Percentiles rank a stretch among this genome's conserved stretches.
Evolutionary conservation across 2,113 vertebrate genomes (phyloP).

Genomic region (Gadus chalcogrammus): DNA sequence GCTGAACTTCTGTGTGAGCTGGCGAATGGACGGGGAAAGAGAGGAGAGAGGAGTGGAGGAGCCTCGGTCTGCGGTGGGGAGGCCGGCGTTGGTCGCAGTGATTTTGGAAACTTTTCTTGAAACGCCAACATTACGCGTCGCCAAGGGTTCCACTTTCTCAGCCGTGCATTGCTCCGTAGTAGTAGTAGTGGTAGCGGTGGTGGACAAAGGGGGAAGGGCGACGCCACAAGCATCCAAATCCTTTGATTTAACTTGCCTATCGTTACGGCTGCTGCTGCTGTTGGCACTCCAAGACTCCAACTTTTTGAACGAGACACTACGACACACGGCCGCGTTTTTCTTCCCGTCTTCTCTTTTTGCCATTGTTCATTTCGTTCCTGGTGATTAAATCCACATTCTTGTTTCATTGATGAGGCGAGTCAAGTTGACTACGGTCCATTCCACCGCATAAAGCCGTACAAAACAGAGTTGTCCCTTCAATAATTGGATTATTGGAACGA

Average conservation of each 20-base stretch:
- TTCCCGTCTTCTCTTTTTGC: slow-evolving; percentile 71
- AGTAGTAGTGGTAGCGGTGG: background rate
- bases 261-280: slow-evolving; percentile 56
- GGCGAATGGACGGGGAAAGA: slow-evolving; percentile 87
- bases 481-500: background rate
- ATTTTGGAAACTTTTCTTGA: slow-evolving; percentile 85
- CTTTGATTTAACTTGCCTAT: slow-evolving; percentile 51
- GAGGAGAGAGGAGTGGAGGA: slow-evolving; percentile 65
- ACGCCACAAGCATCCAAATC: slow-evolving; percentile 64
- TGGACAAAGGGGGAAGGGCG: slow-evolving; percentile 76
- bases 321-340: slow-evolving; percentile 66
- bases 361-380: slow-evolving; percentile 72
- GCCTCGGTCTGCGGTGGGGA: slow-evolving; percentile 68
- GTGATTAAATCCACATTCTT: slow-evolving; percentile 40
- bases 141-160: slow-evolving; percentile 62
- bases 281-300: slow-evolving; percentile 74
- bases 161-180: slow-evolving; percentile 36
- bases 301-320: slow-evolving; percentile 84
- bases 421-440: slow-evolving; percentile 42
- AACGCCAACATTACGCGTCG: slow-evolving; percentile 72
- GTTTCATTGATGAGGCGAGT: slow-evolving; percentile 45
- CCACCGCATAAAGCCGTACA: slow-evolving; percentile 4
- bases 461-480: background rate
- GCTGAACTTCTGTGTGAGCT: slow-evolving; percentile 84
- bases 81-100: slow-evolving; percentile 70